Base-by-base conservation (phyloP, 2,113 vertebrate species). In the Calyptommatus sinebrachiatus region DNA sequence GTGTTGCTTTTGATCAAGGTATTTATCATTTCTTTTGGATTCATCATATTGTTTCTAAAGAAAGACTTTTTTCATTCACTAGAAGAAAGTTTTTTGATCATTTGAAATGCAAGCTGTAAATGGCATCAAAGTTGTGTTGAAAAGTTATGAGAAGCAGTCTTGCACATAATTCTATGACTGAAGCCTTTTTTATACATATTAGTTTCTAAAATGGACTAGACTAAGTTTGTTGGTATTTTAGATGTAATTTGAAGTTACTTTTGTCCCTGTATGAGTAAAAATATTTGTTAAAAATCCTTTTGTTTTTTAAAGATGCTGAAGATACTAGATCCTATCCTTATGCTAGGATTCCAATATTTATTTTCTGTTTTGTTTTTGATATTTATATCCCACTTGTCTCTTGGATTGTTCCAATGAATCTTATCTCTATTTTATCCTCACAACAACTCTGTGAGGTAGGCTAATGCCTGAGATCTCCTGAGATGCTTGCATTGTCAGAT, bases 1-100 rank as follows among this genome's bases (percentile, higher is more conserved):
- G 84, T 92, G 68, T 93, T 88, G 82, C 89, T 90, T 74, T 77
- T 79, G 79, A 69, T 80, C 71, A 53, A 71, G 89, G 62, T 83
- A 50, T 82, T 91, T 88, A 73, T 62, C 85, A 73, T 46, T 78
- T 89, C 76, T 84, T 84, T 82, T 71, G 35, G 68, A 85, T 84
- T 74, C 79, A 80, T 78, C 72, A 4, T 85, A 71, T 82, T 90
- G 68, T 76, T 50, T 84, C 85, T 85, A 83, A 63, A 87, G 67
- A 87, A 78, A 82, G 0, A 9, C 73, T 92, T 84, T 88, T 57
- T 57, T 57, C 4, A 90, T 73, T 88, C 78, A 91, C 77, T 86
- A 79, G 70, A 82, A 66, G 88, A 87, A 79, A 76, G 28, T 71
- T 62, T n/a, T 2, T 26, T 84, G 79, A 63, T 89, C 61, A 80